Conservation (phyloP, 2,888 invertebrate species). For the Rhingia campestris region DNA sequence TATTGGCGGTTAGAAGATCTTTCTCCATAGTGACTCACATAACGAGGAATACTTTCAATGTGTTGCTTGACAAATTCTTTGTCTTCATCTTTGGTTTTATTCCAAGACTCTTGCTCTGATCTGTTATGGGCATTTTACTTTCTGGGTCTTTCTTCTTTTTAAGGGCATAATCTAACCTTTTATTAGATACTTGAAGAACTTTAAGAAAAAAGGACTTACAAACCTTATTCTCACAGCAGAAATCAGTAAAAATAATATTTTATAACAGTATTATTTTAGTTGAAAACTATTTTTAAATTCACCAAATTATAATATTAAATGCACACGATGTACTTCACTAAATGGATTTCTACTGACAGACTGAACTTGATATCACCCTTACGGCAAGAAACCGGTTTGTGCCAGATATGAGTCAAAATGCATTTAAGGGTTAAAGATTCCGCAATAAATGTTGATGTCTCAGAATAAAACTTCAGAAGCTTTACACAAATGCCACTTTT, state of each 20-base stretch:
- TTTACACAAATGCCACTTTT: conserved; percentile 19
- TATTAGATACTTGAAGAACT: conserved; percentile 6
- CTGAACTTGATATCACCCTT: too few relatives aligned
- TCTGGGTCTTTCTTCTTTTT: conserved; percentile 18
- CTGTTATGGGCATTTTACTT: conserved; percentile 3
- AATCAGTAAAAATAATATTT: too few relatives aligned
- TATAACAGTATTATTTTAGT: too few relatives aligned
- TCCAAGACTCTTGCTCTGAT: conserved; percentile 12
- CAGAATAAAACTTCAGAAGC: conserved; percentile 25
- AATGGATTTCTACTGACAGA: too few relatives aligned
- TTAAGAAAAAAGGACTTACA: too few relatives aligned
- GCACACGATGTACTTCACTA: too few relatives aligned
- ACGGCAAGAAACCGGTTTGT: too few relatives aligned
- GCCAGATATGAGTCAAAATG: too few relatives aligned
- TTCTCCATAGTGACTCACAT: conserved; percentile 21
- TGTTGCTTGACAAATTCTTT: conserved; percentile 21
- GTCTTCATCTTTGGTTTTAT: conserved; percentile 23
- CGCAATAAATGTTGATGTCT: conserved; percentile 26
- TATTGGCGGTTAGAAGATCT: conserved; percentile 12
- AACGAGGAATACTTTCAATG: conserved; percentile 19
- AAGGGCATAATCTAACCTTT: conserved; percentile 12
- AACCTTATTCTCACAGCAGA: too few relatives aligned
- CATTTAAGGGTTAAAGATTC: conserved; percentile 34
- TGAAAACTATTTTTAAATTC: too few relatives aligned
- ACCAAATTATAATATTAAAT: too few relatives aligned